Evolutionary conservation across 2,888 invertebrate genomes (phyloP).

Genomic region (Cephus spinipes): DNA sequence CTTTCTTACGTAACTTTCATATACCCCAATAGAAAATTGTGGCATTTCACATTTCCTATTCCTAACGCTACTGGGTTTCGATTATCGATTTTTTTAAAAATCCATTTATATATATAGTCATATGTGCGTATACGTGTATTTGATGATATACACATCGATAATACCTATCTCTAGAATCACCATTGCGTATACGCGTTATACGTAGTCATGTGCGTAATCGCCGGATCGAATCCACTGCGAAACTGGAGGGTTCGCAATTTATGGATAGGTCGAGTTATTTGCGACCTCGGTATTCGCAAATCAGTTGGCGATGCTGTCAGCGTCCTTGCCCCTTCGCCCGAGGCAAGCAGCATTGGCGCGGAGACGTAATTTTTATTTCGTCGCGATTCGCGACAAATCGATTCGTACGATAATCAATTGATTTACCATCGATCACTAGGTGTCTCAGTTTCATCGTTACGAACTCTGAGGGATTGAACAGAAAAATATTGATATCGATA

Average conservation of each 20-base stretch:
- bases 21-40: neutral
- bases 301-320: constrained; percentile 35
- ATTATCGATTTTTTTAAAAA: neutral
- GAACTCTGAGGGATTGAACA: neutral
- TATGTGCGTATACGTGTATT: neutral
- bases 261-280: constrained; percentile 7
- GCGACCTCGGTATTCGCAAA: constrained; percentile 31
- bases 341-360: constrained; percentile 6
- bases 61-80: neutral
- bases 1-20: no score
- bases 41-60: neutral
- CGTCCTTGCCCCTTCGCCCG: neutral
- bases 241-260: neutral
- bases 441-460: neutral
- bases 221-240: neutral
- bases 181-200: neutral
- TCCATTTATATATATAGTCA: neutral
- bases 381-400: neutral
- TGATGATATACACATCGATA: neutral
- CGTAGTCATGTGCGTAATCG: neutral
- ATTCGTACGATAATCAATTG: neutral
- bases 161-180: neutral
- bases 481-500: neutral
- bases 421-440: neutral
- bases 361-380: constrained; percentile 42